Base-by-base conservation (phyloP, 2,888 invertebrate genomes). In the Drosophila pseudotalamancana region DNA sequence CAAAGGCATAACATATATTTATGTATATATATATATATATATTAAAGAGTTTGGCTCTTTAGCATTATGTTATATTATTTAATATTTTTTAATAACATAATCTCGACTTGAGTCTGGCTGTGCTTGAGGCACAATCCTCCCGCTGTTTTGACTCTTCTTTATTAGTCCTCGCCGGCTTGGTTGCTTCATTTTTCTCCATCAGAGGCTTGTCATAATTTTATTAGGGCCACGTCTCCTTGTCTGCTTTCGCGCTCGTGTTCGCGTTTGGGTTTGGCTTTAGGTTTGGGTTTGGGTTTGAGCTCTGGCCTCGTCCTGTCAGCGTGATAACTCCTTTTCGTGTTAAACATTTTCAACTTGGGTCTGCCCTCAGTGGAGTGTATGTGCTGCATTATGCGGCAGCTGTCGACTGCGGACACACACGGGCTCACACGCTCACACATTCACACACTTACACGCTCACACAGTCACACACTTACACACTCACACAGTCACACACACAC, bases 311-410 rank as follows among this genome's bases (percentile, higher is more conserved):
- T 67, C 55, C 76, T 86, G 85, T 77, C 87, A 81, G 77, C 69
- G 66, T 78, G 85, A 84, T 84, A 88, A 81, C 85, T 87, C 87
- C 86, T 83, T 82, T 85, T 81, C 77, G 79, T 87, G 86, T 85
- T 87, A 62, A 87, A 87, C 88, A 86, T 88, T 88, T 87, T 82
- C 73, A 87, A 68, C 79, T 77, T 65, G 70, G 71, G 72, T 65
- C 45, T 68, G 55, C 73, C 59, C 66, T 54, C 54, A 45, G 55
- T 53, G 27, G 64, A 54, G 64, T 70, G 56, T 56, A 49, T 67
- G 60, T 49, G 55, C 72, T 53, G 71, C 56, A 71, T 67, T 80
- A 77, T 72, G 86, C 83, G 83, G 75, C 79, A 82, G 72, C 76
- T 80, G 86, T 79, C 79, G 76, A 63, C 76, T 57, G 57, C 59